Evolutionary conservation across 2,113 vertebrate genomes (phyloP).

Genomic region (Apus apus): DNA sequence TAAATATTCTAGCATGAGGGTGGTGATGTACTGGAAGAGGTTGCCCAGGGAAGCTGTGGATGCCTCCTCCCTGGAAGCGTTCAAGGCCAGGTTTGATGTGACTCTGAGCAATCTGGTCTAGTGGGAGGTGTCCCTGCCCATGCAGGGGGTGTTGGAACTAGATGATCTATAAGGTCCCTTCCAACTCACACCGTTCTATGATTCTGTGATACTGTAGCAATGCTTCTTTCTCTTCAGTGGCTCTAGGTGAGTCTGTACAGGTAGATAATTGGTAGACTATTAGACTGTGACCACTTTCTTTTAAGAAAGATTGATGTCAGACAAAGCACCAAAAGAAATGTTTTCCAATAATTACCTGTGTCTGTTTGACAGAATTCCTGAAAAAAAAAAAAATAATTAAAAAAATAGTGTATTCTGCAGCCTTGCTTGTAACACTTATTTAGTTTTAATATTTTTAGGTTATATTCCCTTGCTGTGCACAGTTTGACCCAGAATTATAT

Average conservation of each 20-base stretch:
- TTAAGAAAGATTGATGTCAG: not conserved
- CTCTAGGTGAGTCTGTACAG: not conserved
- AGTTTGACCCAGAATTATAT: not conserved
- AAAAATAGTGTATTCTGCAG: not conserved
- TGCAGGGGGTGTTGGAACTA: too few relatives aligned
- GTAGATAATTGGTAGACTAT: not conserved
- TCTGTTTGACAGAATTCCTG: not conserved
- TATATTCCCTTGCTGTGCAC: not conserved
- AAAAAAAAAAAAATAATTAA: not conserved
- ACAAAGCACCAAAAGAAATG: not conserved
- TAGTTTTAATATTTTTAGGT: not conserved
- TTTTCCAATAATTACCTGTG: not conserved
- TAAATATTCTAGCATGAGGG: too few relatives aligned
- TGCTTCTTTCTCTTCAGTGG: not conserved
- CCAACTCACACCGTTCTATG: too few relatives aligned
- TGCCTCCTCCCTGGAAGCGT: too few relatives aligned
- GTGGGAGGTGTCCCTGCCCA: too few relatives aligned
- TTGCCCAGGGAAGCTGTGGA: too few relatives aligned
- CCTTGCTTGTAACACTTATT: not conserved
- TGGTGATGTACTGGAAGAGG: too few relatives aligned
- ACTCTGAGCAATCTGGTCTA: too few relatives aligned
- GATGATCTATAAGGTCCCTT: too few relatives aligned
- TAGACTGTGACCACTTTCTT: not conserved
- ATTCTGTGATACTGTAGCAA: not conserved
- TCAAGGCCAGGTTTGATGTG: too few relatives aligned